Percentiles rank a stretch among this genome's conserved stretches.
phyloP scores from a whole-genome alignment of 2,888 invertebrate species.

The Yponomeuta plumbellus region DNA sequence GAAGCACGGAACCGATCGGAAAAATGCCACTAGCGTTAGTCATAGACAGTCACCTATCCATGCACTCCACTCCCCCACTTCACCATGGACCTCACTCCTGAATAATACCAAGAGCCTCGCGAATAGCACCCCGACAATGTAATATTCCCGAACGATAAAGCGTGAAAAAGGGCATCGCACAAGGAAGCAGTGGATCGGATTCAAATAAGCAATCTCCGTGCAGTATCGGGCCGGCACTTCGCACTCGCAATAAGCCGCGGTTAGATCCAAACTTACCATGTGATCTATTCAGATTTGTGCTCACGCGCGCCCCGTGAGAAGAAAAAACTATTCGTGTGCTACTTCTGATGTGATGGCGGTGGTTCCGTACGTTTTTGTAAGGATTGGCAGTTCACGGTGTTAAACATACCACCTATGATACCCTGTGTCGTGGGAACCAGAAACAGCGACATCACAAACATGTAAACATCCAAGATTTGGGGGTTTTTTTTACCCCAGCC shows the following conservation, averaged over 20 bases:
- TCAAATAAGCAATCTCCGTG: constrained; percentile 59
- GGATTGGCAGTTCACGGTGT: not conserved
- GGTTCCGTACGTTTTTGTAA: not conserved
- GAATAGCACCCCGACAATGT: constrained; percentile 16
- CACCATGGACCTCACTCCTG: not conserved
- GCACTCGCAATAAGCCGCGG: constrained; percentile 44
- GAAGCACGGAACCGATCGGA: too few species aligned
- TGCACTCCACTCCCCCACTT: too few species aligned
- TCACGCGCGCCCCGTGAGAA: constrained; percentile 48
- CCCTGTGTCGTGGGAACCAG: too few species aligned
- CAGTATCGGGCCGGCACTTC: constrained; percentile 26
- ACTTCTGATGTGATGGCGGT: not conserved
- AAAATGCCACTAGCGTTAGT: too few species aligned
- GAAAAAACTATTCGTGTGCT: constrained; percentile 44
- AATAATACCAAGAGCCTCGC: not conserved
- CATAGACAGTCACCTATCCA: too few species aligned
- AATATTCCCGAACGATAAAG: constrained; percentile 33
- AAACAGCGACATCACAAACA: too few species aligned
- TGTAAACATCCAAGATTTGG: too few species aligned
- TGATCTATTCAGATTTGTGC: constrained; percentile 51
- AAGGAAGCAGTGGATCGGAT: constrained; percentile 41
- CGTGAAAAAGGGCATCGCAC: constrained; percentile 29
- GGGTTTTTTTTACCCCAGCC: too few species aligned
- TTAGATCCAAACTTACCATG: constrained; percentile 38
- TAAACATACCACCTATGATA: too few species aligned